Base-by-base conservation (phyloP, 2,797 vertebrate species). In the Myotis daubentonii region DNA sequence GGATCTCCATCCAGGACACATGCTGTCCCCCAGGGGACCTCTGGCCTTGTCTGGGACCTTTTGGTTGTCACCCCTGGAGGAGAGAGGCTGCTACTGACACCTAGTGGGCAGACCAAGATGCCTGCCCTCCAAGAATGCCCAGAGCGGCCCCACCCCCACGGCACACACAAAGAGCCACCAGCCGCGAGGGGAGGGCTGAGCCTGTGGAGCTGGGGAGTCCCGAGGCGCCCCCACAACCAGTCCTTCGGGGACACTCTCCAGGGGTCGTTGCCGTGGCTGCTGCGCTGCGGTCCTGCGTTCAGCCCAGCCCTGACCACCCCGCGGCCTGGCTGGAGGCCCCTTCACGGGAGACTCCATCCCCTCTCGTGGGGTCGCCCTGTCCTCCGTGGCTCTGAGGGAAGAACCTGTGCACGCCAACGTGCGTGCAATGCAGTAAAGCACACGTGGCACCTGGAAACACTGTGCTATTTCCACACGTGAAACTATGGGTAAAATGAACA, bases 311-410 rank as follows among this genome's bases (percentile, higher is more conserved):
- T 17, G 30, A 28, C 13, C 38, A 20, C 8, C 76, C 1, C 22
- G 12, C 72, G 51, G 20, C 93, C 92, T 60, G n/a, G 0, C 55
- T 5, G 93, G 65, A 33, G 6, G 68, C 91, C 91, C 53, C n/a
- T 78, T 65, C 20, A n/a, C 0, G 20, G 30, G 15, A 83, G 87
- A 49, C 62, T 0, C 30, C 55, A 16, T 82, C 89, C 75, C 30
- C 3, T 10, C 4, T 60, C 15, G 0, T 1, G 0, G 0, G 1
- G 15, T 66, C 23, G 17, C 36, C 13, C 1, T 6, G 41, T 33
- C 60, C 60, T 60, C 10, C 7, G 6, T 3, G 66, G 23, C 84
- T 85, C 41, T 41, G 30, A 72, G 33, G 33, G 82, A 94, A 84
- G 51, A 57, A 11, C 47, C 8, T 2, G 17, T 4, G 8, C 30